These are phyloP conservation scores for Falco peregrinus DNA, from an alignment of 2,797 vertebrate genomes.

Conservation along the genomic window DNA sequence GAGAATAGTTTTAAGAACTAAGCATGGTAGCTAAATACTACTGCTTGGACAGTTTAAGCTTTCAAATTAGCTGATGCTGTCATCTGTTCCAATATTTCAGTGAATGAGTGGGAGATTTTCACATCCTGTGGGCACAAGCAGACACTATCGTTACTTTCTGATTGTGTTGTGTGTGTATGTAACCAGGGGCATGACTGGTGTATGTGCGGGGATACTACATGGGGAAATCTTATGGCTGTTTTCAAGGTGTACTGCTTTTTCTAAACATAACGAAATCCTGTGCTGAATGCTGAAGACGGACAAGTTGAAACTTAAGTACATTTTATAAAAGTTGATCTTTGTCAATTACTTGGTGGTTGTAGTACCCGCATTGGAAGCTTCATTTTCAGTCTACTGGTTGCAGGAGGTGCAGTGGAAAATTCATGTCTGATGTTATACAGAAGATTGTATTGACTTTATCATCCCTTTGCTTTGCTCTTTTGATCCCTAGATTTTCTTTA, in stretches of 20 bases:
- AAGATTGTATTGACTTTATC: neutral
- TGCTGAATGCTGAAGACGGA: neutral
- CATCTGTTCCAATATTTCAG: neutral
- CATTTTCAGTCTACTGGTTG: neutral
- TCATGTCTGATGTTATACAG: neutral
- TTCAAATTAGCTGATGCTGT: neutral
- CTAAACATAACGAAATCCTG: neutral
- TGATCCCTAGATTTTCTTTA: neutral
- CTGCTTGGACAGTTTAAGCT: neutral
- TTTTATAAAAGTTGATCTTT: neutral
- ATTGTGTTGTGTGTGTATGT: neutral
- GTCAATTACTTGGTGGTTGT: neutral
- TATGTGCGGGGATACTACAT: accelerated
- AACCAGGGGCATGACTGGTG: neutral
- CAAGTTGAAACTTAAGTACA: neutral
- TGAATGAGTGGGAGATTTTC: neutral
- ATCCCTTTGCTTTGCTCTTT: neutral
- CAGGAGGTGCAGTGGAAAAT: neutral
- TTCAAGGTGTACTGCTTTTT: neutral
- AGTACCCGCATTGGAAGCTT: neutral
- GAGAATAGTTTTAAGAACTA: neutral
- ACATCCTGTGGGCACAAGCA: too few relatives aligned
- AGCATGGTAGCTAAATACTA: neutral
- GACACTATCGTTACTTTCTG: neutral
- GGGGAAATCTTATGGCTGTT: neutral